Conservation (phyloP, 2,113 vertebrate genomes). For the Emydocephalus ijimae region DNA sequence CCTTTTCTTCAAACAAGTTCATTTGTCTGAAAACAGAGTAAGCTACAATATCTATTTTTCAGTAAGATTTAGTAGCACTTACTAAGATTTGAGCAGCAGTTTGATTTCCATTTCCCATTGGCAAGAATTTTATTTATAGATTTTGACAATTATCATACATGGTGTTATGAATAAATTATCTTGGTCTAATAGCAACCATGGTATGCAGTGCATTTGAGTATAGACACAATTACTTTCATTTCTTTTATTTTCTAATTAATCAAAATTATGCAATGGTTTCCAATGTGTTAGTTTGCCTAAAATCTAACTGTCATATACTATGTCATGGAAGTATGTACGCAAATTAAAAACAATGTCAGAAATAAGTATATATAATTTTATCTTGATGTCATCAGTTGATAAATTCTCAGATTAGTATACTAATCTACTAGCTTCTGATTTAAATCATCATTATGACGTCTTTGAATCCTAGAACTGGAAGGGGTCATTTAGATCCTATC, state of each 20-base stretch:
- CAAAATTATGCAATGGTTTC: background rate
- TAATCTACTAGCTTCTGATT: conserved; percentile 46
- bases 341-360: conserved; percentile 17
- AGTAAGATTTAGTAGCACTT: background rate
- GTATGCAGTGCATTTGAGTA: background rate
- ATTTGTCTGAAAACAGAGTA: background rate
- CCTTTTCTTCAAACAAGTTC: background rate
- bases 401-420: conserved; percentile 18
- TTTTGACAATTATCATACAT: background rate
- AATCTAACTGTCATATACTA: background rate
- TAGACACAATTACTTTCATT: conserved; percentile 22
- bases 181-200: conserved; percentile 14
- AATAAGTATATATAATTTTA: conserved; percentile 46
- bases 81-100: background rate
- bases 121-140: background rate
- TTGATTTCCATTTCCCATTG: background rate
- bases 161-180: background rate
- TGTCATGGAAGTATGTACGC: conserved; percentile 9
- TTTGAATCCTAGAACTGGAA: background rate
- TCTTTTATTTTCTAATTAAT: conserved; percentile 3
- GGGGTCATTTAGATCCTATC: background rate
- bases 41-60: background rate
- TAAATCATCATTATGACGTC: background rate
- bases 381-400: conserved; percentile 43
- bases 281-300: conserved; percentile 21